A percentile compares a stretch with the other conserved stretches of the same genome.
Conservation (phyloP, 2,113 vertebrate species). For the Upupa epops region DNA sequence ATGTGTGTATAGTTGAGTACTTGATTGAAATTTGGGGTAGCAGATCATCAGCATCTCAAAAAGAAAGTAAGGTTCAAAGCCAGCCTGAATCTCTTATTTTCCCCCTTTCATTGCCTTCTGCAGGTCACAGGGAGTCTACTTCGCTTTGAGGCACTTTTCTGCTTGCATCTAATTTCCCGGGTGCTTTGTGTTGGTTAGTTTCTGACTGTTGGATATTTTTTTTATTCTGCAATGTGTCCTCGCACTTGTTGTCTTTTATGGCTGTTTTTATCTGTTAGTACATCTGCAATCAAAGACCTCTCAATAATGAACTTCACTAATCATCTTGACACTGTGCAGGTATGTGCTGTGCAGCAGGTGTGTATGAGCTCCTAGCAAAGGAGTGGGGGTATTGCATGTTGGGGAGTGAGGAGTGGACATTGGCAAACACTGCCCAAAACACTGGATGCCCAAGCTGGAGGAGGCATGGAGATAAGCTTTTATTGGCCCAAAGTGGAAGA, state of each 20-base stretch:
- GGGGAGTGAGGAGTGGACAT: neutral
- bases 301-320: neutral
- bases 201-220: neutral
- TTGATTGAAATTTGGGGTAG: neutral
- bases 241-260: neutral
- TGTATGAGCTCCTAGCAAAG: too few relatives aligned
- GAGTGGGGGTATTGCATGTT: accelerated
- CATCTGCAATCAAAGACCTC: neutral
- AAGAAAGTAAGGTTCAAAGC: neutral
- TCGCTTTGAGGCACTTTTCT: neutral
- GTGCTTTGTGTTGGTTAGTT: neutral
- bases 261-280: neutral
- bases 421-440: accelerated
- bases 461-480: neutral
- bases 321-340: neutral
- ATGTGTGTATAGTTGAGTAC: neutral
- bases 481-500: neutral
- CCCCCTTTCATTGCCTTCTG: neutral
- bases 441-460: accelerated
- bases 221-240: neutral
- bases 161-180: neutral
- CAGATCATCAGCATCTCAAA: neutral
- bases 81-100: neutral
- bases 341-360: neutral
- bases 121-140: neutral